Evolutionary conservation across 2,888 invertebrate species (phyloP).

Genomic region (Sialis fuliginosa): DNA sequence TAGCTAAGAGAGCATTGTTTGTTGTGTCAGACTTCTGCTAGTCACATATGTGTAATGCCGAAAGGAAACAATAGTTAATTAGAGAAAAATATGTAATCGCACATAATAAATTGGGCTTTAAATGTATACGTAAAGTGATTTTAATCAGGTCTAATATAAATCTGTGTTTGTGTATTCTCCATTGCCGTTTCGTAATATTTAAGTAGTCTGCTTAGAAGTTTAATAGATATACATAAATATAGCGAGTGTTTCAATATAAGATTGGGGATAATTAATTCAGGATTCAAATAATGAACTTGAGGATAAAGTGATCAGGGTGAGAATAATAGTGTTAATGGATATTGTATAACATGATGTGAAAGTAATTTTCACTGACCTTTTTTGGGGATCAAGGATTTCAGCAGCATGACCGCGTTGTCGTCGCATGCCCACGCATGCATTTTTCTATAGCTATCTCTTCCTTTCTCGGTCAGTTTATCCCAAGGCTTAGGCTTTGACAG

Average conservation of each 20-base stretch:
- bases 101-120: not conserved
- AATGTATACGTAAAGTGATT: not conserved
- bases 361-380: constrained; percentile 56
- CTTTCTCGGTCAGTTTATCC: constrained; percentile 99
- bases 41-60: not conserved
- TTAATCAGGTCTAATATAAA: not conserved
- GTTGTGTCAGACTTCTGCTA: too few species aligned
- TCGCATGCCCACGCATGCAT: constrained; percentile 99
- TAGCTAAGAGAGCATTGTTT: too few species aligned
- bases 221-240: too few species aligned
- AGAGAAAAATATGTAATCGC: not conserved
- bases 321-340: not conserved
- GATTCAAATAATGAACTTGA: not conserved
- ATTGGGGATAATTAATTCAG: not conserved
- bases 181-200: not conserved
- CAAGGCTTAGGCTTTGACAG: constrained; percentile 98
- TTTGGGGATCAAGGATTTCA: constrained; percentile 95
- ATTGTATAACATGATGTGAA: too few species aligned
- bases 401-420: constrained; percentile 88
- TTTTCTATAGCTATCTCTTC: constrained; percentile 95
- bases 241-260: too few species aligned
- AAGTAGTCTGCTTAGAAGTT: not conserved
- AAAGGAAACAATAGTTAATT: not conserved
- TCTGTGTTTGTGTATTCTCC: not conserved
- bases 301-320: not conserved